Evolutionary conservation across 2,888 invertebrate genomes (phyloP).

Genomic region (Lydus trimaculatus): DNA sequence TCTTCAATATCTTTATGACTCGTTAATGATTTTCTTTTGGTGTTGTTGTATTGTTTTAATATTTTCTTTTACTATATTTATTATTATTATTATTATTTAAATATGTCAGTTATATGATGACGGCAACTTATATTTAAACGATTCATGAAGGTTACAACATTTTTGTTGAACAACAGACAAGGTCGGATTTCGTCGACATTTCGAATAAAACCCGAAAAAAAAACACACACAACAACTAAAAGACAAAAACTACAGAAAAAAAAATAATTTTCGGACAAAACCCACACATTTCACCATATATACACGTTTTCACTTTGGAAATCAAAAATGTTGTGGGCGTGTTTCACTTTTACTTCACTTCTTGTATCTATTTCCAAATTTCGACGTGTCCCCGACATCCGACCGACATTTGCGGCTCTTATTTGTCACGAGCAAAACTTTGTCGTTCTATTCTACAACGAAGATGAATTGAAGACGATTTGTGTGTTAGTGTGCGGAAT

Average conservation of each 20-base stretch:
- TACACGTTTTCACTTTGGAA: slow-evolving; percentile 1
- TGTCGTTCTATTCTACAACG: not conserved
- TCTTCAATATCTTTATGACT: not conserved
- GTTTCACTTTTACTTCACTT: not conserved
- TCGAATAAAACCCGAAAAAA: not conserved
- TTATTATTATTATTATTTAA: not conserved
- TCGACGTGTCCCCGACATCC: not conserved
- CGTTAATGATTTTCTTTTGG: not conserved
- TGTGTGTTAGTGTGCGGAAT: no score
- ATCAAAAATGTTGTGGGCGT: slow-evolving; percentile 5
- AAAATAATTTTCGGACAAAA: not conserved
- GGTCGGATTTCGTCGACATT: slow-evolving; percentile 15
- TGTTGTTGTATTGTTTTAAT: slow-evolving; percentile 1
- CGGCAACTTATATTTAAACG: slow-evolving; percentile 8
- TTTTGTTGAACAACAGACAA: slow-evolving; percentile 17
- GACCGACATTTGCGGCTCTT: not conserved
- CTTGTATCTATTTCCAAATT: not conserved
- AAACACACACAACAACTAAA: not conserved
- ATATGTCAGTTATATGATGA: slow-evolving; percentile 8
- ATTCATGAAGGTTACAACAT: slow-evolving; percentile 10
- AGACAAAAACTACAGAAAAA: not conserved
- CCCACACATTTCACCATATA: no score
- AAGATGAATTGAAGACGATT: not conserved
- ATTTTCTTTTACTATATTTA: not conserved
- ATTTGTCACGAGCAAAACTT: not conserved